phyloP scores from a whole-genome alignment of 2,797 vertebrate species.

The Chrysocyon brachyurus region DNA sequence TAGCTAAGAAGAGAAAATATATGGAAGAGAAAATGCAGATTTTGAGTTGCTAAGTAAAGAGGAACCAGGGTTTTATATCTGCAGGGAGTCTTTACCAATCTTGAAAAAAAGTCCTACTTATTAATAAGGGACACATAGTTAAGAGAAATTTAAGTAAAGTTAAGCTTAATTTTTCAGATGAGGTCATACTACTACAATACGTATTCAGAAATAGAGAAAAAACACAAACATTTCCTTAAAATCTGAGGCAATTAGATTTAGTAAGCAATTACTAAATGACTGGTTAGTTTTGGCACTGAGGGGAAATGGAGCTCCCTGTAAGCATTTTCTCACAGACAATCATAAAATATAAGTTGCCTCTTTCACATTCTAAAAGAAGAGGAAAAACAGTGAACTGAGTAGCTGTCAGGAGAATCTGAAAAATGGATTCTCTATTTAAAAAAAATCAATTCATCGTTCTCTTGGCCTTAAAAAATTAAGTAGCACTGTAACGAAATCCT shows the following conservation, averaged over 20 bases:
- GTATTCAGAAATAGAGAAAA: conserved; percentile 2
- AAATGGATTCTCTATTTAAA: neutral
- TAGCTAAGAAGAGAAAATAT: conserved; percentile 34
- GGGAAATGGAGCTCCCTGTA: neutral
- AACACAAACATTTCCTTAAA: neutral
- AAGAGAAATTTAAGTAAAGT: neutral
- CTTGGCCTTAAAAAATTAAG: conserved; percentile 42
- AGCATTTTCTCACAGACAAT: neutral
- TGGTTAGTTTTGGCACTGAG: neutral
- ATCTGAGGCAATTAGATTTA: too few species aligned
- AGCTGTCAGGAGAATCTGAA: conserved; percentile 27
- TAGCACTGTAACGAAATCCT: neutral
- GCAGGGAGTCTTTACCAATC: neutral
- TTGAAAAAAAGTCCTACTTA: neutral
- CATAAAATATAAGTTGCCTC: neutral
- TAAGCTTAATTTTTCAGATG: conserved; percentile 23
- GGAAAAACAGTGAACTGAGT: conserved; percentile 10
- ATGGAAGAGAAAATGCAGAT: neutral
- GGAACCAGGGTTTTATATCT: neutral
- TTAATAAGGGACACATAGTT: neutral
- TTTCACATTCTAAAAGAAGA: neutral
- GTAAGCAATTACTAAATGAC: neutral
- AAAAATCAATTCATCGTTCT: neutral
- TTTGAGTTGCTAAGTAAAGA: conserved; percentile 14
- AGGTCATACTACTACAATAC: neutral